phyloP scores from a whole-genome alignment of 2,113 vertebrate species.

The Apteryx mantelli region DNA sequence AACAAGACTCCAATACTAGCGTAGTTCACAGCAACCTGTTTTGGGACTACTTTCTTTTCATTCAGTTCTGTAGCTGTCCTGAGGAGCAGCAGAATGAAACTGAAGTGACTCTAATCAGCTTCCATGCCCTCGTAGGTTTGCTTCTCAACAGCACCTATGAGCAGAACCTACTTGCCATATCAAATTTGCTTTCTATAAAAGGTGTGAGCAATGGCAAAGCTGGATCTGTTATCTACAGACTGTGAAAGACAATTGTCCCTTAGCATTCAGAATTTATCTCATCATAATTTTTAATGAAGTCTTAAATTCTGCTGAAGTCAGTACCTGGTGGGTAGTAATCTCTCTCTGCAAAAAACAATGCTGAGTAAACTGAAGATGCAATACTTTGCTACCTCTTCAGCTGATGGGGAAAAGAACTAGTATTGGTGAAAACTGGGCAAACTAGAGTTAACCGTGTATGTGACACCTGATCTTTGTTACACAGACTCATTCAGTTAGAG shows the following conservation, averaged over 20 bases:
- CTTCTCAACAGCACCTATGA: background rate
- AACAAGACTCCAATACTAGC: background rate
- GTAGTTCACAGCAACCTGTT: background rate
- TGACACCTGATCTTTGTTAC: background rate
- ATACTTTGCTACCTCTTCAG: background rate
- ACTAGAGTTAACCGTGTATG: background rate
- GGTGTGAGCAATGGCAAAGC: background rate
- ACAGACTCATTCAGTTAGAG: background rate
- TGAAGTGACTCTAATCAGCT: background rate
- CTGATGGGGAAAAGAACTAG: background rate
- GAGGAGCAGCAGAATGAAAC: constrained; percentile 12
- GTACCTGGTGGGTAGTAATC: background rate
- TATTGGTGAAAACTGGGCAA: background rate
- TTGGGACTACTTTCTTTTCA: background rate
- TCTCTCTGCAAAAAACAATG: background rate
- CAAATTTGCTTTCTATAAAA: background rate
- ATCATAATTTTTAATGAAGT: background rate
- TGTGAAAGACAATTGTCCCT: background rate
- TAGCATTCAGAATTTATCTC: background rate
- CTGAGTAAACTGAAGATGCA: background rate
- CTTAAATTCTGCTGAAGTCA: background rate
- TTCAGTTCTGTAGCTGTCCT: background rate
- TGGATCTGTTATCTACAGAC: background rate
- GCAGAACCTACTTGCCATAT: background rate
- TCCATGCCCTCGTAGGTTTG: background rate